Conservation (phyloP, 2,888 invertebrate genomes). For the Ischnura elegans region DNA sequence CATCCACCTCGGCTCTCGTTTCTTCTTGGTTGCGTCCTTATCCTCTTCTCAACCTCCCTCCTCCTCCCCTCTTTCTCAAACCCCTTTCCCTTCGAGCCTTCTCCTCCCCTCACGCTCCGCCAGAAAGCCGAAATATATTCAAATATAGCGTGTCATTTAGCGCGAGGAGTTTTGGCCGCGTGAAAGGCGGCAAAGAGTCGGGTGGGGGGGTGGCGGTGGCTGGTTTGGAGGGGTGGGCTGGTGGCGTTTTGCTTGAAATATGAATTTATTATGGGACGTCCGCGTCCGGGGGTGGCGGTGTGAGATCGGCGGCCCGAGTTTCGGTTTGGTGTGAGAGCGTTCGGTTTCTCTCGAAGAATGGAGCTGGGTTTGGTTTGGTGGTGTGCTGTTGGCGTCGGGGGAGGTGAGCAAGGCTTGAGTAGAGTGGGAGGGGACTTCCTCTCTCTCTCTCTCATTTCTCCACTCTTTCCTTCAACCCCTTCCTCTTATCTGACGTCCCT, state of each 20-base stretch:
- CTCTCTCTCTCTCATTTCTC: not conserved
- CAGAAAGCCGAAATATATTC: conserved; percentile 59
- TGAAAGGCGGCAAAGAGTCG: conserved; percentile 36
- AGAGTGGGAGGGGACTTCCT: not conserved
- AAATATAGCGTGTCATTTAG: conserved; percentile 67
- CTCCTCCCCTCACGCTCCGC: not conserved
- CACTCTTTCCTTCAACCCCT: too few species aligned
- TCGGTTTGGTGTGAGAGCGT: not conserved
- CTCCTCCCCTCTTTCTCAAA: not conserved
- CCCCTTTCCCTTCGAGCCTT: not conserved
- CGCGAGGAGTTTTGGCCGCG: conserved; percentile 52
- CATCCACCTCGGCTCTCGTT: too few species aligned
- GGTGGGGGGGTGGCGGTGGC: conserved; percentile 7
- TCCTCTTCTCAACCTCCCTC: not conserved
- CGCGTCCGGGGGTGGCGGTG: not conserved
- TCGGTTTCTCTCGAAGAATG: not conserved
- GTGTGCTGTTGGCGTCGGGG: not conserved
- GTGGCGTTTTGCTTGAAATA: conserved; percentile 65
- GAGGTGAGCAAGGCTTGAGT: not conserved
- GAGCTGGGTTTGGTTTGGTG: not conserved
- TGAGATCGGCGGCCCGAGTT: not conserved
- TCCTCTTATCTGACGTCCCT: not conserved
- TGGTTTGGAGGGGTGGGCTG: not conserved
- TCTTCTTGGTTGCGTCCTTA: not conserved
- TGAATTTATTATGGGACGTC: conserved; percentile 58